Conservation (phyloP, 2,797 vertebrate genomes). For the Distichodus sexfasciatus region DNA sequence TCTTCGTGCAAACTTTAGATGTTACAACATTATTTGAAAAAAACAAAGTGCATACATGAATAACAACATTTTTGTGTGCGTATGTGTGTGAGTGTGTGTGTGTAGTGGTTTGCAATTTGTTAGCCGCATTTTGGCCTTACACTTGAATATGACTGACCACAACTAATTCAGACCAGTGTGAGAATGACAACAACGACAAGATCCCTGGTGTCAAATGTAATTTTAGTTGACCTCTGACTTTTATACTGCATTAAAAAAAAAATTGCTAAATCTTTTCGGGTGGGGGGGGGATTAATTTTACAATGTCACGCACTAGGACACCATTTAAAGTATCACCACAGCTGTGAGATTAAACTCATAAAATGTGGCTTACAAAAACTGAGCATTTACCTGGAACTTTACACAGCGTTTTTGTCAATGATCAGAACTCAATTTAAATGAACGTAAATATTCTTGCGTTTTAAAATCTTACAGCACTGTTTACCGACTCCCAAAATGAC, state of each 20-base stretch:
- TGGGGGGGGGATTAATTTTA: not conserved
- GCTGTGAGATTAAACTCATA: not conserved
- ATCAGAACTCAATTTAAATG: no score
- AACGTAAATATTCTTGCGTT: no score
- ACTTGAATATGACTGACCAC: not conserved
- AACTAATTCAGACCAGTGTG: conserved; percentile 19
- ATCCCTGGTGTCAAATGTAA: no score
- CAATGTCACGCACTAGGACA: no score
- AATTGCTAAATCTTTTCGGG: not conserved
- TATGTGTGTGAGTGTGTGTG: not conserved
- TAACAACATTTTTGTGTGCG: no score
- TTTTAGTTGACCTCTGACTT: no score
- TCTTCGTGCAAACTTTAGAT: no score
- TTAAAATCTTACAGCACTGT: no score
- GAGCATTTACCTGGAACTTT: not conserved
- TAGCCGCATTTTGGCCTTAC: not conserved
- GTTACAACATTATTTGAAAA: no score
- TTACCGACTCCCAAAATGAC: no score
- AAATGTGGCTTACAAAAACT: not conserved
- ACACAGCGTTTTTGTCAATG: not conserved
- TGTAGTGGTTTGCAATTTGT: not conserved
- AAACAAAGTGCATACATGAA: no score
- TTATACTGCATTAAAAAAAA: not conserved
- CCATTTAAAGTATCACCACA: no score
- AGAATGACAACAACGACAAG: not conserved